Evolutionary conservation across 2,797 vertebrate species (phyloP).

Genomic region (Pachyuromys duprasi): DNA sequence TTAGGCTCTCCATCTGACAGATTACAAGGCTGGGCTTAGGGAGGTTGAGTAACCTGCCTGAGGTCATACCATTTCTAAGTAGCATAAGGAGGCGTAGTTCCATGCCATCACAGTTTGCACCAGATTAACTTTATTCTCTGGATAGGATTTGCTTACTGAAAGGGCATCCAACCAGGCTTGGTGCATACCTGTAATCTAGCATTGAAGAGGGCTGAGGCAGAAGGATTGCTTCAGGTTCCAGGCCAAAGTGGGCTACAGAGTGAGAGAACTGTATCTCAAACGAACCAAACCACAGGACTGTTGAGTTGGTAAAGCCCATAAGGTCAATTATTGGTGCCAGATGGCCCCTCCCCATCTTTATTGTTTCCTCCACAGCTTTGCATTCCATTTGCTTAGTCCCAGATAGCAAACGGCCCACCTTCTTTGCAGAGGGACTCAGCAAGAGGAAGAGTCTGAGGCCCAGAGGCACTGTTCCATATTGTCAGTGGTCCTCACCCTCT

Average conservation of each 20-base stretch:
- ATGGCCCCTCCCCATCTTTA: background rate
- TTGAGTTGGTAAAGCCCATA: background rate
- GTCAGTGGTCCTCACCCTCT: background rate
- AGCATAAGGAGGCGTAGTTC: background rate
- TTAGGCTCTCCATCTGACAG: background rate
- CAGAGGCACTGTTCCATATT: background rate
- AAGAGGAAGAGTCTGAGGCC: background rate
- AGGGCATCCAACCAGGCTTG: background rate
- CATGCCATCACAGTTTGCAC: background rate
- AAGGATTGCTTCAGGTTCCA: background rate
- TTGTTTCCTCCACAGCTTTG: background rate
- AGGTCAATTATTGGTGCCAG: background rate
- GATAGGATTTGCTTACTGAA: background rate
- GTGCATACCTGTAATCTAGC: background rate
- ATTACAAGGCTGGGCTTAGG: background rate
- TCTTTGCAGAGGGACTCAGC: background rate
- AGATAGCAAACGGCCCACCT: background rate
- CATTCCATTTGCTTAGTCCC: constrained; percentile 8
- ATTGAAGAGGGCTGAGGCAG: background rate
- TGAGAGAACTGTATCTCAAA: background rate
- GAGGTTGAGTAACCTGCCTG: background rate
- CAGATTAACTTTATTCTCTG: background rate
- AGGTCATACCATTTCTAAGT: background rate
- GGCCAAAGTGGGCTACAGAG: background rate
- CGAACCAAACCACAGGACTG: background rate